Evolutionary conservation across 1,140 invertebrate genomes (phyloP).

Genomic region (Sweltsa coloradensis): DNA sequence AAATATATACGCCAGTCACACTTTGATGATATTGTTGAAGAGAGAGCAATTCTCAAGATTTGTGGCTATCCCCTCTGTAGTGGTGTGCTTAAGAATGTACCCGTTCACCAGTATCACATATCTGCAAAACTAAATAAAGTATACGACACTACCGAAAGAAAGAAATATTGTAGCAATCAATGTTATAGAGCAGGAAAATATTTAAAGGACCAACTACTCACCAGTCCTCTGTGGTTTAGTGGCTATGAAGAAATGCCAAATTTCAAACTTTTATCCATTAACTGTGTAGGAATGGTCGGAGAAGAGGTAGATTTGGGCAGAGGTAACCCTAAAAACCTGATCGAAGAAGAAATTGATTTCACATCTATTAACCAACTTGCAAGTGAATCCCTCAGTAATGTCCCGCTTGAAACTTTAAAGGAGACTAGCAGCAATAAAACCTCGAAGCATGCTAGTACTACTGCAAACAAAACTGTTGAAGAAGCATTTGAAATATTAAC

Average conservation of each 20-base stretch:
- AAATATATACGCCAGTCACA: slow-evolving; percentile 56
- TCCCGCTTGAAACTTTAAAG: no score
- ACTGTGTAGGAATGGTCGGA: background rate
- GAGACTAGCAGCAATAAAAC: no score
- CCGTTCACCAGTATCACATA: slow-evolving; percentile 66
- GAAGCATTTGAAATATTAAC: no score
- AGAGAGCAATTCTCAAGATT: slow-evolving; percentile 56
- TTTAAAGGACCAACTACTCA: slow-evolving; percentile 65
- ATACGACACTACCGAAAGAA: slow-evolving; percentile 70
- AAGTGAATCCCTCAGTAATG: no score
- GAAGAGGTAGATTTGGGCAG: slow-evolving; percentile 7
- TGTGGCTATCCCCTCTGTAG: slow-evolving; percentile 79
- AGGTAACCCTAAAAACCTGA: no score
- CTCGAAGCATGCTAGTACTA: no score
- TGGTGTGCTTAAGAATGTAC: slow-evolving; percentile 42
- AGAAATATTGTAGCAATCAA: slow-evolving; percentile 70
- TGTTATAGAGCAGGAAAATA: slow-evolving; percentile 70
- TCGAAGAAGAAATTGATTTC: no score
- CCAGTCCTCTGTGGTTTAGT: slow-evolving; percentile 70
- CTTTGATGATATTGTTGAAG: slow-evolving; percentile 72
- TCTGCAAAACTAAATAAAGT: slow-evolving; percentile 67
- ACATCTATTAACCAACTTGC: no score
- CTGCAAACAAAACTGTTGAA: no score
- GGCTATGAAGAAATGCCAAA: slow-evolving; percentile 50
- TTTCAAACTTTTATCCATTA: slow-evolving; percentile 33